Percentiles rank a stretch among this genome's conserved stretches.
Conservation (phyloP, 37 sponge, comb jelly and placozoan genomes). For the Eunapius fragilis region DNA sequence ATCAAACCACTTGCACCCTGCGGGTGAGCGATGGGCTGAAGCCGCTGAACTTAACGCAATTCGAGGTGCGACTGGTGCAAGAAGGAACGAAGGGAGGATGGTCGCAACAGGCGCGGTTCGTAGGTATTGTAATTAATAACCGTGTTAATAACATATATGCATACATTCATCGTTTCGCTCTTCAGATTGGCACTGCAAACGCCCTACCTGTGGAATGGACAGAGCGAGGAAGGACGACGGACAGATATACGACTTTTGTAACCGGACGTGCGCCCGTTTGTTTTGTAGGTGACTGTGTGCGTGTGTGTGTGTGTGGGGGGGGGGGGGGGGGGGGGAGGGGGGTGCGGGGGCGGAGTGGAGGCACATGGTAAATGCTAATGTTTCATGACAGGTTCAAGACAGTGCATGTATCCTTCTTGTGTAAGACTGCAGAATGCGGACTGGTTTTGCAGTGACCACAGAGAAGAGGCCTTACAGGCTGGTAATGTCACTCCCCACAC, state of each 20-base stretch:
- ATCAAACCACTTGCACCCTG: neutral
- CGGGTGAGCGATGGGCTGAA: neutral
- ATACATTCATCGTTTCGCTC: neutral
- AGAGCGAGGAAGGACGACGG: neutral
- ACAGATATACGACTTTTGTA: constrained; percentile 15
- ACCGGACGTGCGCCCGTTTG: neutral
- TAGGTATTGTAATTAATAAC: neutral
- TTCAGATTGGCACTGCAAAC: constrained; percentile 19
- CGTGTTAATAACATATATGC: no score
- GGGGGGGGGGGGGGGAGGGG: no score
- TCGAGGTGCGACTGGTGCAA: neutral
- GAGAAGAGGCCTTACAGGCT: no score
- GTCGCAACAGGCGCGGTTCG: neutral
- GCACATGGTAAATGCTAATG: no score
- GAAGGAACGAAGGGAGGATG: neutral
- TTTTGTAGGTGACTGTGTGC: constrained; percentile 26
- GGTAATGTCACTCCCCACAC: no score
- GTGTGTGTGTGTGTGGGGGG: no score
- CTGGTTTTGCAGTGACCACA: no score
- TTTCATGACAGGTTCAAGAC: no score
- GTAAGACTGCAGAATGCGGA: no score
- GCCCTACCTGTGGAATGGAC: constrained; percentile 4
- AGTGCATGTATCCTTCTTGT: no score
- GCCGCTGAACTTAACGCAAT: neutral
- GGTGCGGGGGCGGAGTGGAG: no score